Evolutionary conservation across 1,140 invertebrate genomes (phyloP), one percentile per base, ranked within the genome.

Genomic region (Goniozus legneri): DNA sequence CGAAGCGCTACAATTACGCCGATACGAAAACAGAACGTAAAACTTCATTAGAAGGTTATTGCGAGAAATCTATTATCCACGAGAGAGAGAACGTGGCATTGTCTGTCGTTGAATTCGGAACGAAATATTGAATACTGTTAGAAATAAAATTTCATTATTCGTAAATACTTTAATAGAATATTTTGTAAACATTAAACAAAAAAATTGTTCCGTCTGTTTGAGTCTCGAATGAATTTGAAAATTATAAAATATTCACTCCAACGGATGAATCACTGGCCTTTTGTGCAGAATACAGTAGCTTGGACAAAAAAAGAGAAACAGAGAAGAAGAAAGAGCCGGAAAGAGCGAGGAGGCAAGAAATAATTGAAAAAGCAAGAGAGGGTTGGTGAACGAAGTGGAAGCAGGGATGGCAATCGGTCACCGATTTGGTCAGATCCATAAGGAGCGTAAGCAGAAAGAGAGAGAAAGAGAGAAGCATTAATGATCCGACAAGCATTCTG

Each of bases 391-490:
- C 30, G 36, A 18, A 31, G 30, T 24, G 44, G 42, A 36, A 46
- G 43, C 41, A 37, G 39, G 49, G 43, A 47, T 45, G 58, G 63
- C 61, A 66, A 70, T 74, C 69, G 65, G 62, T 73, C 65, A 71
- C 62, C 64, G 69, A 71, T 73, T 71, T 65, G 65, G 65, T 62
- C 62, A 58, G 67, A 70, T 70, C 60, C 64, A 70, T 71, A 71
- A 63, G 63, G 57, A 65, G 64, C 58, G 54, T 67, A 62, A 64
- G n/a, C n/a, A n/a, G n/a, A n/a, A n/a, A n/a, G n/a, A n/a, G n/a
- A n/a, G n/a, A n/a, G n/a, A 66, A 64, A 71, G 58, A 64, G 57
- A 61, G 54, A 60, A 54, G 62, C 69, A 72, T 71, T 72, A 72
- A 72, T 72, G 71, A 72, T 67, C 67, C 58, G 56, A 69, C 64